A percentile compares a stretch with the other conserved stretches of the same genome.
phyloP scores from a whole-genome alignment of 2,888 invertebrate species.

The Perithous albicinctus region DNA sequence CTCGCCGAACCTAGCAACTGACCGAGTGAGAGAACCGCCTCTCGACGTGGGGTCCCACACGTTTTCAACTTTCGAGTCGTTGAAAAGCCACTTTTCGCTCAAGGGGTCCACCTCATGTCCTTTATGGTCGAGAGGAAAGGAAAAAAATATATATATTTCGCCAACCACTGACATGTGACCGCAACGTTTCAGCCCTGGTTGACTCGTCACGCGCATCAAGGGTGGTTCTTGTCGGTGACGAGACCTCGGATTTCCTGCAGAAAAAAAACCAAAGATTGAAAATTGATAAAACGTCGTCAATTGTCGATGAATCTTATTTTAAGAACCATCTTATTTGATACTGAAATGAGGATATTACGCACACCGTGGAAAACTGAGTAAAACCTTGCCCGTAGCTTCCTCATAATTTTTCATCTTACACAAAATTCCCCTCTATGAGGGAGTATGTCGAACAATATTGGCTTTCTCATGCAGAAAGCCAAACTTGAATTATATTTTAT shows the following conservation, averaged over 20 bases:
- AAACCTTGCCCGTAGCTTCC: too few species aligned
- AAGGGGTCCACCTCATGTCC: slow-evolving; percentile 70
- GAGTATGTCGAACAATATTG: too few species aligned
- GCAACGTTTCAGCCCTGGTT: slow-evolving; percentile 61
- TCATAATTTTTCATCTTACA: too few species aligned
- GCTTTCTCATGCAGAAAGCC: too few species aligned
- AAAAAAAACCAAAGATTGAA: not conserved
- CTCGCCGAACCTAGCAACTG: slow-evolving; percentile 43
- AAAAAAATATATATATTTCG: slow-evolving; percentile 70
- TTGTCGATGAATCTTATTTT: too few species aligned
- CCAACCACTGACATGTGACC: slow-evolving; percentile 74
- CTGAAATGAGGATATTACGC: slow-evolving; percentile 11
- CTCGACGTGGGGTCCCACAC: slow-evolving; percentile 80
- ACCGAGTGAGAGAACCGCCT: slow-evolving; percentile 66
- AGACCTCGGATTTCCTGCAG: not conserved
- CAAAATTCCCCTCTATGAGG: too few species aligned
- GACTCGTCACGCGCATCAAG: slow-evolving; percentile 54
- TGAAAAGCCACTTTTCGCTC: slow-evolving; percentile 76
- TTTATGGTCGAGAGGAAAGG: slow-evolving; percentile 42
- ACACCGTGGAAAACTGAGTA: too few species aligned
- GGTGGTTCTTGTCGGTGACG: slow-evolving; percentile 26
- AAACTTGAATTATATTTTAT: too few species aligned
- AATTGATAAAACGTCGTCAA: not conserved
- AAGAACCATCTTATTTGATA: too few species aligned
- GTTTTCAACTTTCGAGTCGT: slow-evolving; percentile 70